Percentiles rank a stretch among this genome's conserved stretches.
These are phyloP conservation scores for Drosophila willistoni DNA, from an alignment of 1,140 invertebrate species.

Conservation along the genomic window DNA sequence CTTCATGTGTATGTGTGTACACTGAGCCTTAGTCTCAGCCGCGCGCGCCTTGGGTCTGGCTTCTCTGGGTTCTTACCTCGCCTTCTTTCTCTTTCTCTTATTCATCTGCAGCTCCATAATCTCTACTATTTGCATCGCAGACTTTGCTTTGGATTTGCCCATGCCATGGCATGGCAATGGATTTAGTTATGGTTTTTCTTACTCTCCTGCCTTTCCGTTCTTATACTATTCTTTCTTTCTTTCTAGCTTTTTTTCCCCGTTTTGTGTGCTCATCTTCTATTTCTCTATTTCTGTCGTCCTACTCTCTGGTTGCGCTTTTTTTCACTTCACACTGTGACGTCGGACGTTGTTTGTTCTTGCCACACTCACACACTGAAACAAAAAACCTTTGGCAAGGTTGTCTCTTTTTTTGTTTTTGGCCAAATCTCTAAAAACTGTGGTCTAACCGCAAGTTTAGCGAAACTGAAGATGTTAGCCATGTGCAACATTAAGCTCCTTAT, in stretches of 20 bases:
- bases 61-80: constrained; percentile 33
- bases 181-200: constrained; percentile 82
- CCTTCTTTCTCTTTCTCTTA: constrained; percentile 54
- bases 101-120: constrained; percentile 75
- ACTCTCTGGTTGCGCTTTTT: constrained; percentile 62
- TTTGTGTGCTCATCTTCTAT: neutral
- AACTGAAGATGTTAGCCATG: neutral
- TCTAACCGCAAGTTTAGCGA: constrained; percentile 1
- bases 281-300: constrained; percentile 34
- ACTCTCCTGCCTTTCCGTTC: constrained; percentile 49
- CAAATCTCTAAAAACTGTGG: constrained; percentile 6
- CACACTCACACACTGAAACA: constrained; percentile 67
- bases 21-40: neutral
- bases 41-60: constrained; percentile 34
- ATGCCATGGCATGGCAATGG: constrained; percentile 65
- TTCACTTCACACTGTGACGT: constrained; percentile 33
- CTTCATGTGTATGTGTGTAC: neutral
- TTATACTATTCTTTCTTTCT: neutral
- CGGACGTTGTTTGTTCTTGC: constrained; percentile 69
- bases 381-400: constrained; percentile 28
- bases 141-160: constrained; percentile 78
- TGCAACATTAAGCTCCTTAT: neutral
- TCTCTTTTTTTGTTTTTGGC: neutral
- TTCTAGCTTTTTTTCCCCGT: neutral
- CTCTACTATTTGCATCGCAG: constrained; percentile 82